phyloP scores from a whole-genome alignment of 2,888 invertebrate species.

The Troides oblongomaculatus region DNA sequence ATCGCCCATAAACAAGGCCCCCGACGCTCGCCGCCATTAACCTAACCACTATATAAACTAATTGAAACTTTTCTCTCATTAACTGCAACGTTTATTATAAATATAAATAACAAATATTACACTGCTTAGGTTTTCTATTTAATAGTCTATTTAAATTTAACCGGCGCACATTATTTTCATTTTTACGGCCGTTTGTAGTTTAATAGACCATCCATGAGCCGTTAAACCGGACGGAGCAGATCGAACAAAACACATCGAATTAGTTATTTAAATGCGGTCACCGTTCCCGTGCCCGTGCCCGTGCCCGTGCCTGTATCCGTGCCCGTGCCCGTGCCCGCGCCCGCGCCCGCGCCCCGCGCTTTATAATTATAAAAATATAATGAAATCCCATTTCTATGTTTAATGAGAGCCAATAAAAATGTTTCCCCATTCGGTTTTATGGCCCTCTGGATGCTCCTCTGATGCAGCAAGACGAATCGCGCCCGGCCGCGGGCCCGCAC shows the following conservation, averaged over 20 bases:
- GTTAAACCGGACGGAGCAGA: slow-evolving; percentile 15
- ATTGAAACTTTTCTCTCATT: slow-evolving; percentile 11
- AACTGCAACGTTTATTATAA: slow-evolving; percentile 10
- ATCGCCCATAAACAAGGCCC: no score
- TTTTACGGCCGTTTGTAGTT: slow-evolving; percentile 33
- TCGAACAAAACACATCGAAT: slow-evolving; percentile 25
- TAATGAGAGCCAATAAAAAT: slow-evolving; percentile 60
- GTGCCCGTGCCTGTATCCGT: slow-evolving; percentile 9
- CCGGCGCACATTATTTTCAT: slow-evolving; percentile 29
- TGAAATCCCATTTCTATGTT: slow-evolving; percentile 40
- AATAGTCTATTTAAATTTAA: slow-evolving; percentile 28
- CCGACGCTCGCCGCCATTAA: no score
- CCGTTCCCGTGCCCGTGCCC: slow-evolving; percentile 18
- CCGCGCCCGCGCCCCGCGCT: slow-evolving; percentile 26
- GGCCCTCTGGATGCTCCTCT: slow-evolving; percentile 66
- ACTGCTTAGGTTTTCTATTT: slow-evolving; percentile 8
- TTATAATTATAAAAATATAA: slow-evolving; percentile 38
- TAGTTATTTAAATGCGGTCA: slow-evolving; percentile 24
- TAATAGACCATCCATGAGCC: slow-evolving; percentile 33
- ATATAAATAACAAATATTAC: slow-evolving; percentile 15
- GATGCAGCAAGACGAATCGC: slow-evolving; percentile 73
- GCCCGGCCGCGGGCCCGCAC: slow-evolving; percentile 51
- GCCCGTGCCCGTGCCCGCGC: no score
- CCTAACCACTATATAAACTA: no score
- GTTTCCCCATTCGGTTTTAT: slow-evolving; percentile 56